Percentiles rank a stretch among this genome's conserved stretches.
Conservation (phyloP, 2,888 invertebrate genomes). For the Thyatira batis region DNA sequence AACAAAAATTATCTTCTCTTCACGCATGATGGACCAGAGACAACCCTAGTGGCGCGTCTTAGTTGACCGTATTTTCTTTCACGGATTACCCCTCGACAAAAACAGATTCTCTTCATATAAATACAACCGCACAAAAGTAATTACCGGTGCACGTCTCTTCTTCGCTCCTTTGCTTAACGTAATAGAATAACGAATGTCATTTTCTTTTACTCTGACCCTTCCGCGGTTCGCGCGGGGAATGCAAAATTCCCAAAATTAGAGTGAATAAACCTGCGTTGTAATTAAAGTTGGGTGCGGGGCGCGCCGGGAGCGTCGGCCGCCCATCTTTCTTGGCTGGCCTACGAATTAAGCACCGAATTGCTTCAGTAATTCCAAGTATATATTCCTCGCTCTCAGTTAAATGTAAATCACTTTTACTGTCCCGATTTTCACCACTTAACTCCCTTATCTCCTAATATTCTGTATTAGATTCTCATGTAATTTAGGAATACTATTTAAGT, state of each 20-base stretch:
- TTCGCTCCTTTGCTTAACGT: slow-evolving; percentile 71
- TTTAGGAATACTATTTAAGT: slow-evolving; percentile 40
- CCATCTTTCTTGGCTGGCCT: slow-evolving; percentile 80
- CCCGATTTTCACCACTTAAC: slow-evolving; percentile 69
- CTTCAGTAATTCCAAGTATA: slow-evolving; percentile 80
- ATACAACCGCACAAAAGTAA: slow-evolving; percentile 63
- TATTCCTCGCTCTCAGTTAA: slow-evolving; percentile 75
- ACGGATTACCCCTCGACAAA: slow-evolving; percentile 40
- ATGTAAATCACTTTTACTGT: slow-evolving; percentile 80
- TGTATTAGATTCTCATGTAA: slow-evolving; percentile 51
- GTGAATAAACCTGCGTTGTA: slow-evolving; percentile 80
- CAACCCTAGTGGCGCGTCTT: slow-evolving; percentile 26
- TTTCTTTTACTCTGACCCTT: slow-evolving; percentile 80
- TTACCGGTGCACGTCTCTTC: slow-evolving; percentile 64
- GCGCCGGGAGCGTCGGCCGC: slow-evolving; percentile 57
- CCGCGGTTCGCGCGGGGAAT: slow-evolving; percentile 79
- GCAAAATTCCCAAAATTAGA: slow-evolving; percentile 80
- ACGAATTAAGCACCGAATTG: slow-evolving; percentile 81
- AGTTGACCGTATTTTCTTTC: slow-evolving; percentile 22
- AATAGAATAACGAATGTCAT: slow-evolving; percentile 82
- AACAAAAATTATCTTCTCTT: slow-evolving; percentile 45
- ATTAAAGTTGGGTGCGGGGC: slow-evolving; percentile 74
- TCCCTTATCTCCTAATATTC: slow-evolving; percentile 60
- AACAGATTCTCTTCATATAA: slow-evolving; percentile 47
- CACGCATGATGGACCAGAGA: slow-evolving; percentile 37